phyloP scores from a whole-genome alignment of 2,797 vertebrate genomes.

The Nothura maculosa region DNA sequence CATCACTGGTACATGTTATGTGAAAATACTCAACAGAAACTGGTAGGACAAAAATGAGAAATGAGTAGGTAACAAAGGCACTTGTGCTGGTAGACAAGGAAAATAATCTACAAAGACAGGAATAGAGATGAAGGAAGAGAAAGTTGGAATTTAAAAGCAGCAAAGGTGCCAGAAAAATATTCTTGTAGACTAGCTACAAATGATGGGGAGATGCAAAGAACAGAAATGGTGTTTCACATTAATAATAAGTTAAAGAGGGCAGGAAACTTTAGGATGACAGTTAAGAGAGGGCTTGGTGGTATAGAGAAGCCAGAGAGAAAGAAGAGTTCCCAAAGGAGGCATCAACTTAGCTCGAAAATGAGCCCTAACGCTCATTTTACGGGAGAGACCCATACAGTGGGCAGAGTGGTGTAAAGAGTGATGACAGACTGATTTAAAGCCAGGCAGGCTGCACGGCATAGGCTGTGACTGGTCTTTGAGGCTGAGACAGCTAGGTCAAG shows the following conservation, averaged over 20 bases:
- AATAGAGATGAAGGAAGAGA: neutral
- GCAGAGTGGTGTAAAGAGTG: neutral
- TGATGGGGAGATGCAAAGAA: neutral
- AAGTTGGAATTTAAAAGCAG: conserved; percentile 29
- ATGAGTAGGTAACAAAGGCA: neutral
- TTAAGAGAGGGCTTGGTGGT: neutral
- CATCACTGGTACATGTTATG: neutral
- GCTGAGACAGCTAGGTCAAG: neutral
- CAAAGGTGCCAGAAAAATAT: neutral
- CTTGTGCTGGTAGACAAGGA: conserved; percentile 11
- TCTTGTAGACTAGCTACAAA: neutral
- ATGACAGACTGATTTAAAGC: neutral
- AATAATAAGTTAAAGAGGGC: neutral
- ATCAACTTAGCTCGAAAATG: neutral
- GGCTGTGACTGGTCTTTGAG: neutral
- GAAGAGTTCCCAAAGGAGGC: neutral
- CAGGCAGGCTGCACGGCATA: accelerated
- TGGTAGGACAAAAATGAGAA: conserved; percentile 44
- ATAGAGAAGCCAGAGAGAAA: neutral
- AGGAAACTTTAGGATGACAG: neutral
- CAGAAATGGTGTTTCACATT: conserved; percentile 4
- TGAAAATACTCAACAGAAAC: conserved; percentile 34
- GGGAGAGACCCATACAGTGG: neutral
- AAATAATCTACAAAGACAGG: conserved; percentile 29
- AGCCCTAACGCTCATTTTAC: accelerated